phyloP scores from a whole-genome alignment of 1,140 invertebrate species.

The Carcinoscorpius rotundicauda region DNA sequence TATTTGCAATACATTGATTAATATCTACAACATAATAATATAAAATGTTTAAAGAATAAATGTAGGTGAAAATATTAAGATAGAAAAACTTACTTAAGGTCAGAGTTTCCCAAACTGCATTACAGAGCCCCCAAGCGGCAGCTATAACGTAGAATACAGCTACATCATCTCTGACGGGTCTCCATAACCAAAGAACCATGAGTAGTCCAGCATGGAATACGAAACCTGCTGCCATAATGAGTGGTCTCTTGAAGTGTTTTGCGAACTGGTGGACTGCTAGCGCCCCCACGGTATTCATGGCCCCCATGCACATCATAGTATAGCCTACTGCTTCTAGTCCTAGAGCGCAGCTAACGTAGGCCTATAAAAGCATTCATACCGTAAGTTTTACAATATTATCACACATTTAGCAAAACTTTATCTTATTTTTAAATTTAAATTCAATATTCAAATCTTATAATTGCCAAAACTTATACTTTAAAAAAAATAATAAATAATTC shows the following conservation, averaged over 20 bases:
- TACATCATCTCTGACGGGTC: conserved; percentile 30
- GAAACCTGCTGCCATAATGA: conserved; percentile 30
- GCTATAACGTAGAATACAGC: conserved; percentile 38
- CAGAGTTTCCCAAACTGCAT: conserved; percentile 38
- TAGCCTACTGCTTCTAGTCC: conserved; percentile 33
- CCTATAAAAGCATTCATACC: conserved; percentile 21
- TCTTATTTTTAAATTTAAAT: no score
- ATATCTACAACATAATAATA: background rate
- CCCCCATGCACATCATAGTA: conserved; percentile 34
- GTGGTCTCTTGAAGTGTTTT: conserved; percentile 33
- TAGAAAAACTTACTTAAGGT: conserved; percentile 32
- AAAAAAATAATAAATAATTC: conserved; percentile 16
- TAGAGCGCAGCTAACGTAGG: conserved; percentile 34
- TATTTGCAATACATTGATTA: background rate
- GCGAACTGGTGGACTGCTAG: conserved; percentile 31
- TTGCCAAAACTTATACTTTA: no score
- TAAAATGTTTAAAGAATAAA: conserved; percentile 2
- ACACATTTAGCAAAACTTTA: no score
- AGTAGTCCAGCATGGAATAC: conserved; percentile 34
- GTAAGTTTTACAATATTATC: no score
- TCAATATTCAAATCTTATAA: no score
- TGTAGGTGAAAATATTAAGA: background rate
- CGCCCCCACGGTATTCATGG: conserved; percentile 30
- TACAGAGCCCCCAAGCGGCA: conserved; percentile 35
- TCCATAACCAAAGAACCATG: conserved; percentile 35